Evolutionary conservation across 1,140 invertebrate species (phyloP), one percentile per base, ranked within the genome.

Genomic region (Tetragnatha versicolor): DNA sequence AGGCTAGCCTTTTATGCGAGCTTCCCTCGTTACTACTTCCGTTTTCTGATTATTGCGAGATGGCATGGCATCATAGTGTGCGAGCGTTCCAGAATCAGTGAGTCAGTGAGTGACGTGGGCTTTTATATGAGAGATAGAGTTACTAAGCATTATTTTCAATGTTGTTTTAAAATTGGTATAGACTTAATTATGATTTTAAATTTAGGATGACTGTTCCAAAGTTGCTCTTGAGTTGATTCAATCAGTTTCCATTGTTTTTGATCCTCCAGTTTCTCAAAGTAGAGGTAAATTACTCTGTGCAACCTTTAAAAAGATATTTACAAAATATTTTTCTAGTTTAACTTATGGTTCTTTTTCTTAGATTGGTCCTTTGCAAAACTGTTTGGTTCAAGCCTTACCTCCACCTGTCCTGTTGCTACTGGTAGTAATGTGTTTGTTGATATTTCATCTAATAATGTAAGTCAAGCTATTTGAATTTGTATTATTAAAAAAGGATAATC

Each of bases 281-380:
- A 78, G 79, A 78, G 25, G 88, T 90, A 60, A 88, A n/a, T 91
- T 63, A 85, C 92, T 65, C 88, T 55, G 17, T 76, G 33, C 27
- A 69, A 10, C 10, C 22, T 14, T 17, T 33, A 12, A 49, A 22
- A 69, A 49, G 5, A 25, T 25, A 53, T 17, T 20, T 53, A 12
- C 3, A 31, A 17, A 70, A 9, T 37, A 5, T 14, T 70, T 35
- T 14, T 70, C 7, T 20, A 22, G n/a, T 31, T 6, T 49, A 25
- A 35, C 25, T 55, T 25, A 55, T 3, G 4, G 1, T 42, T 31
- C 20, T 60, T 42, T 9, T 14, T 66, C 53, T 58, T 84, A 88
- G 85, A 96, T 86, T 98, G 95, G 93, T 95, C 94, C 2, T 87
- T 97, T 69, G 89, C 91, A 73, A 92, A 91, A 82, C 86, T 97